These are phyloP conservation scores for Callionymus lyra DNA, from an alignment of 2,113 vertebrate genomes.

Conservation along the genomic window DNA sequence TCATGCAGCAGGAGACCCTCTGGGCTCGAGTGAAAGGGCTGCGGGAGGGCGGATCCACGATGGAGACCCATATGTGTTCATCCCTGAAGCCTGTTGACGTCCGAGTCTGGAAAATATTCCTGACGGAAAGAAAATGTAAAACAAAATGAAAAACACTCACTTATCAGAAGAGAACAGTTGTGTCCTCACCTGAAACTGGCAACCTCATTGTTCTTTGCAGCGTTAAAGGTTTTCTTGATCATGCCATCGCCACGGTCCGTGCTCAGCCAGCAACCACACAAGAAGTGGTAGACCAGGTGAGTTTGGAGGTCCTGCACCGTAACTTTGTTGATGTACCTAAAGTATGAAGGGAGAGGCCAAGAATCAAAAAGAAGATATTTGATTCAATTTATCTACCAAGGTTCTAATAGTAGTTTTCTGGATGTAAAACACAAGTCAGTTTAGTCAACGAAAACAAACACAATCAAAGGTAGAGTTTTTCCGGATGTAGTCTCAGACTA, in stretches of 20 bases:
- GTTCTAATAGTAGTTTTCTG: no score
- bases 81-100: constrained; percentile 70
- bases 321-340: constrained; percentile 67
- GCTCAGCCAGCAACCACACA: constrained; percentile 69
- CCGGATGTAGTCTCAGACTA: no score
- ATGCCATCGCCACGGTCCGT: constrained; percentile 46
- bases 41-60: constrained; percentile 65
- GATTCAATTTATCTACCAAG: no score
- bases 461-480: no score
- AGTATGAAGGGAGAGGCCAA: neutral
- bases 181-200: constrained; percentile 65
- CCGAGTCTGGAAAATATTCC: constrained; percentile 70
- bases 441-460: no score
- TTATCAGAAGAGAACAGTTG: neutral
- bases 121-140: constrained; percentile 33
- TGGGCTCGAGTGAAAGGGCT: constrained; percentile 72
- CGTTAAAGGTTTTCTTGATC: constrained; percentile 63
- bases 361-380: no score
- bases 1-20: constrained; percentile 74
- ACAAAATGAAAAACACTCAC: neutral
- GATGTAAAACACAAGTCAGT: no score
- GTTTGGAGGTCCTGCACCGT: constrained; percentile 64
- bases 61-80: constrained; percentile 74
- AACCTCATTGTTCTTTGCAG: constrained; percentile 65
- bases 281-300: constrained; percentile 56